phyloP scores from a whole-genome alignment of 2,113 vertebrate species.

The Spea bombifrons region DNA sequence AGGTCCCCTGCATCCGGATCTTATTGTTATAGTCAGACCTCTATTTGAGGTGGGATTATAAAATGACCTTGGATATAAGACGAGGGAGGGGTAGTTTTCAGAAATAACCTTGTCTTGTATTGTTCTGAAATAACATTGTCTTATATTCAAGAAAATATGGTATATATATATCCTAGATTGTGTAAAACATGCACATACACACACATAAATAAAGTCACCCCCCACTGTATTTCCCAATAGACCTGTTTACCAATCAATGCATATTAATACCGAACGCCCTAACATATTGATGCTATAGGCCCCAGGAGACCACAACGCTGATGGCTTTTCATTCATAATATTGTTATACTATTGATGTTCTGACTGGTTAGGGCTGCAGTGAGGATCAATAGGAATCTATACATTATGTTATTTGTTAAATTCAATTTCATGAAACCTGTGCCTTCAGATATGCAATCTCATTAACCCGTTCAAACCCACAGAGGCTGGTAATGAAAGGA shows the following conservation, averaged over 20 bases:
- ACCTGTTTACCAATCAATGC: slow-evolving; percentile 9
- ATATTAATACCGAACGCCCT: slow-evolving; percentile 11
- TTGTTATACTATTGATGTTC: slow-evolving; percentile 24
- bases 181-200: too few species aligned
- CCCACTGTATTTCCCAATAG: not conserved
- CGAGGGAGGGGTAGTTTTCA: too few species aligned
- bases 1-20: too few species aligned
- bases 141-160: too few species aligned
- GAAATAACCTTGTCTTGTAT: too few species aligned
- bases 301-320: not conserved
- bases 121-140: too few species aligned
- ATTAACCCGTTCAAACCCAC: slow-evolving; percentile 24
- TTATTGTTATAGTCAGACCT: too few species aligned
- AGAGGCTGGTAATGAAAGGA: not conserved
- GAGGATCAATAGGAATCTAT: slow-evolving; percentile 34
- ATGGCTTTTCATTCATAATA: slow-evolving; percentile 40
- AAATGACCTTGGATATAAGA: too few species aligned
- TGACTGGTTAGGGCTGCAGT: slow-evolving; percentile 15
- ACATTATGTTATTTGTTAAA: slow-evolving; percentile 21
- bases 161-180: too few species aligned
- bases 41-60: too few species aligned
- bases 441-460: not conserved
- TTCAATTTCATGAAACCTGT: slow-evolving; percentile 12
- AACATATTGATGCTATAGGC: slow-evolving; percentile 15
- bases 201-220: not conserved